Evolutionary conservation across 1,140 invertebrate species (phyloP).

Genomic region (Archivesica marissinica): DNA sequence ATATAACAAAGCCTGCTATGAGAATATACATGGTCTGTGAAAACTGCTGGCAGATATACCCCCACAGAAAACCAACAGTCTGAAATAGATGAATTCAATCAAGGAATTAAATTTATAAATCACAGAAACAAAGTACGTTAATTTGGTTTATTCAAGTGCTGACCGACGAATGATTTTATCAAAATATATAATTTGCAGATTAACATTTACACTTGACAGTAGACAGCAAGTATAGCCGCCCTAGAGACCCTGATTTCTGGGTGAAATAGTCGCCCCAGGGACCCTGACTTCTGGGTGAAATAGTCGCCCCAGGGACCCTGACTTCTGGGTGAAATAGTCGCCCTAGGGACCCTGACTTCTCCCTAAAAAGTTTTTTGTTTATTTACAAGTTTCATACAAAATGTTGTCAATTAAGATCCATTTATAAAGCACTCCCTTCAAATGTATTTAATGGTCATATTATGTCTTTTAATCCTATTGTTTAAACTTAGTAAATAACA

Average conservation of each 20-base stretch:
- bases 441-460: too few relatives aligned
- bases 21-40: slow-evolving; percentile 97
- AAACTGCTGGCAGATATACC: slow-evolving; percentile 97
- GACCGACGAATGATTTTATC: background rate
- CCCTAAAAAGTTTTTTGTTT: background rate
- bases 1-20: slow-evolving; percentile 94
- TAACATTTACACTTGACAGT: background rate
- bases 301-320: too few relatives aligned
- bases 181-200: slow-evolving; percentile 1
- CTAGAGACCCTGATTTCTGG: too few relatives aligned
- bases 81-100: slow-evolving; percentile 79
- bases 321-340: too few relatives aligned
- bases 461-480: too few relatives aligned
- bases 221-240: background rate
- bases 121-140: background rate
- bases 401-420: too few relatives aligned
- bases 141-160: background rate
- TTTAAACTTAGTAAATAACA: too few relatives aligned
- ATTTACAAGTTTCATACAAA: too few relatives aligned
- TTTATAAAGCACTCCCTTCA: too few relatives aligned
- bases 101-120: background rate
- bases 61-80: slow-evolving; percentile 94
- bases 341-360: too few relatives aligned
- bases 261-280: too few relatives aligned
- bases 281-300: too few relatives aligned